Percentiles rank a stretch among this genome's conserved stretches.
phyloP scores from a whole-genome alignment of 2,888 invertebrate genomes.

The Folsomia candida region DNA sequence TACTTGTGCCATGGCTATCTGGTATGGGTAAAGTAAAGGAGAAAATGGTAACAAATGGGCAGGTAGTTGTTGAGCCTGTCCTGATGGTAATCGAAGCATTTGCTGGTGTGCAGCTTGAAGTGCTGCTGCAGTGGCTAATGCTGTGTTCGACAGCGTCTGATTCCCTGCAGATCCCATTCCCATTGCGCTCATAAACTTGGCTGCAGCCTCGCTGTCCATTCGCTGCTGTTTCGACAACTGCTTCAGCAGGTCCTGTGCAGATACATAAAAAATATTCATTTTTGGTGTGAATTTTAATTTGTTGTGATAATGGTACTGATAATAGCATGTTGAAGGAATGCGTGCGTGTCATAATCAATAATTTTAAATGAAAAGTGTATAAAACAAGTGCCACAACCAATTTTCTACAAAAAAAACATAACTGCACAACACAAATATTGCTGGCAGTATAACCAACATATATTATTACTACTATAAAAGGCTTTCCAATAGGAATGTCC shows the following conservation, averaged over 20 bases:
- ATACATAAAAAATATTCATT: neutral
- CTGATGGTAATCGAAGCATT: constrained; percentile 67
- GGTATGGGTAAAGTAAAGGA: constrained; percentile 83
- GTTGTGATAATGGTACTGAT: neutral
- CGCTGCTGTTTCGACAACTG: constrained; percentile 49
- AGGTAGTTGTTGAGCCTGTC: constrained; percentile 63
- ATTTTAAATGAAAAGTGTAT: neutral
- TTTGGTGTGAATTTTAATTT: no score
- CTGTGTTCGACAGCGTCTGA: constrained; percentile 55
- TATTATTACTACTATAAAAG: no score
- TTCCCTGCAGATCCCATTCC: constrained; percentile 42
- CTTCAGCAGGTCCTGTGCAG: constrained; percentile 37
- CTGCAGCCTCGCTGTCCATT: constrained; percentile 49
- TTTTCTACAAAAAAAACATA: no score
- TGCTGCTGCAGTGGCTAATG: constrained; percentile 76
- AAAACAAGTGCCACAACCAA: neutral
- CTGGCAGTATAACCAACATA: constrained; percentile 27
- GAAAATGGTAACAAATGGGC: constrained; percentile 87
- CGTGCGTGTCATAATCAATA: neutral
- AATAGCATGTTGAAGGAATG: neutral
- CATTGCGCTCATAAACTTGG: constrained; percentile 50
- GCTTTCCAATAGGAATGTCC: no score
- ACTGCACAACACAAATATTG: neutral
- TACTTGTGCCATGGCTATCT: constrained; percentile 64
- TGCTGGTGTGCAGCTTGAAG: constrained; percentile 68